phyloP scores from a whole-genome alignment of 2,888 invertebrate genomes.

The Thymelicus sylvestris region DNA sequence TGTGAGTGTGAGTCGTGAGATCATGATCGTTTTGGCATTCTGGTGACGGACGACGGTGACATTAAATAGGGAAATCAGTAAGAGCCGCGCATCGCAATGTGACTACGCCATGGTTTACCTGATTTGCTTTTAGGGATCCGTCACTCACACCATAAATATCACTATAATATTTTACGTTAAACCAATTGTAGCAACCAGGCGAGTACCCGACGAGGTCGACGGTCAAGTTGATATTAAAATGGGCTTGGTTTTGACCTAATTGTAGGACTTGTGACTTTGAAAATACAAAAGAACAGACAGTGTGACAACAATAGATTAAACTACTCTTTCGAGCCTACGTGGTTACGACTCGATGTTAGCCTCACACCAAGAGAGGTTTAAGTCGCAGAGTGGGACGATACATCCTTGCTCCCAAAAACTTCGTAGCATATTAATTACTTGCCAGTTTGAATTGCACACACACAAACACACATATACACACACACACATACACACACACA shows the following conservation, averaged over 20 bases:
- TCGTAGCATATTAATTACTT: constrained; percentile 15
- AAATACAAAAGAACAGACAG: background rate
- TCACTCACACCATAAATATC: no score
- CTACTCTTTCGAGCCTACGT: background rate
- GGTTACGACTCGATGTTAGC: no score
- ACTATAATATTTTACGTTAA: no score
- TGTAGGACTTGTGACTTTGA: background rate
- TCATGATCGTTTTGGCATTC: constrained; percentile 9
- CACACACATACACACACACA: no score
- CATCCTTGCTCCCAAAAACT: constrained; percentile 22
- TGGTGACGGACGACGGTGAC: background rate
- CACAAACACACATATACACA: no score
- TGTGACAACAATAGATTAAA: background rate
- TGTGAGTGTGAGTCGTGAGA: constrained; percentile 8
- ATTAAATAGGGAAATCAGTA: constrained; percentile 1
- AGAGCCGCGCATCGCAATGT: background rate
- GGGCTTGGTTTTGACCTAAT: background rate
- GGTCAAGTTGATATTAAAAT: background rate
- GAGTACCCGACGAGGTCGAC: no score
- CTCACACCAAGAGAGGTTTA: no score
- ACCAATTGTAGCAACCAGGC: no score
- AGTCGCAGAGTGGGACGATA: constrained; percentile 2
- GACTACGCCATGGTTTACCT: background rate
- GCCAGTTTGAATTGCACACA: background rate
- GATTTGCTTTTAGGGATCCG: background rate